These are phyloP conservation scores for Chloebia gouldiae DNA, from an alignment of 2,113 vertebrate genomes.

Conservation along the genomic window DNA sequence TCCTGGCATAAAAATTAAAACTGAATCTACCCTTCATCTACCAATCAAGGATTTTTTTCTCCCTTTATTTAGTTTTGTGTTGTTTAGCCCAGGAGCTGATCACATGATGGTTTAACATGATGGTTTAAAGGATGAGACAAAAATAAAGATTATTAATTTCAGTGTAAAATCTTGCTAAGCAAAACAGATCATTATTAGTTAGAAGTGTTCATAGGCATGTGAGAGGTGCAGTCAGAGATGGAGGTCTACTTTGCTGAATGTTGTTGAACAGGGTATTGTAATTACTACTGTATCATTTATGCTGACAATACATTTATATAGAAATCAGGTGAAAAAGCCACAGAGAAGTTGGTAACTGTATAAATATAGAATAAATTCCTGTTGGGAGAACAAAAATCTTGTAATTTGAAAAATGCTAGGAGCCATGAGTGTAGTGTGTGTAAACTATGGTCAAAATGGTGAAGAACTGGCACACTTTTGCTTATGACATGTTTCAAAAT, in stretches of 20 bases:
- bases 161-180: background rate
- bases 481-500: background rate
- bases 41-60: background rate
- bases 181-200: background rate
- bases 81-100: background rate
- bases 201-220: background rate
- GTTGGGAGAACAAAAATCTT: background rate
- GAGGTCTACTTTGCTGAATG: background rate
- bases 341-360: background rate
- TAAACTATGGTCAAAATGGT: background rate
- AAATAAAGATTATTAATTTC: background rate
- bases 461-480: background rate
- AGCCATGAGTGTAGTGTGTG: background rate
- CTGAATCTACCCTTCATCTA: background rate
- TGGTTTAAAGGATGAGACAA: background rate
- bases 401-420: background rate
- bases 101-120: background rate
- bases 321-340: background rate
- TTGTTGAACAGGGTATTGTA: background rate
- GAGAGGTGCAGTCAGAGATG: background rate
- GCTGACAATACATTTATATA: background rate
- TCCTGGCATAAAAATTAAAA: constrained; percentile 6
- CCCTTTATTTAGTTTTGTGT: background rate
- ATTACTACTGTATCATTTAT: background rate
- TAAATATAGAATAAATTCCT: background rate